Base-by-base conservation (phyloP, 1,140 invertebrate species). In the Tenebrio molitor region DNA sequence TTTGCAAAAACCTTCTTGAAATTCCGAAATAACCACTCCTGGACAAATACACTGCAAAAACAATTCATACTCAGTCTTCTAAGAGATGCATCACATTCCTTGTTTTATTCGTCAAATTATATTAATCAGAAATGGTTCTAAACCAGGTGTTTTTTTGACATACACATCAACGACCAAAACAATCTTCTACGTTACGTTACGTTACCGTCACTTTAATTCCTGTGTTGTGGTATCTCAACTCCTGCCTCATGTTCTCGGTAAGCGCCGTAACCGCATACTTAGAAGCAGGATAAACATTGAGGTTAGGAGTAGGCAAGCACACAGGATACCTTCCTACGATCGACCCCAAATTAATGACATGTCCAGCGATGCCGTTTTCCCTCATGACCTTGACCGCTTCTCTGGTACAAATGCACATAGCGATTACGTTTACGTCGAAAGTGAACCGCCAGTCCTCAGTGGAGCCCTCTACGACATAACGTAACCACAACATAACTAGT, bases 311-410 rank as follows among this genome's bases (percentile, higher is more conserved):
- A n/a, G 77, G 68, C 5, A 73, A 16, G 1, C 62, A 25, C 1
- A 76, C 65, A 1, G 83, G 69, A 4, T 77, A 82, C 73, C 88
- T 87, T 0, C 87, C 88, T 0, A 81, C 81, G 33, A 88, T 70
- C 71, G 87, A 88, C 79, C 85, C 87, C 17, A 89, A 82, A 50
- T 76, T 69, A 77, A 83, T 23, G 76, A 83, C 39, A 73, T 73
- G 64, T 77, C 75, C 76, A 78, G 84, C 77, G 12, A 77, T 72
- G 19, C 29, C 72, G 19, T 73, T 79, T 72, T 84, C 80, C 65
- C 78, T 80, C 89, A 91, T 90, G 4, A 84, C 83, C 50, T 85
- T 83, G 0, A 89, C 81, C 8, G 88, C 84, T 78, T 89, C 86
- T 62, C 85, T 79, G 2, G 87, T 85, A 72, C 87, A 88, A n/a